Evolutionary conservation across 2,888 invertebrate species (phyloP).

Genomic region (Pheosia tremula): DNA sequence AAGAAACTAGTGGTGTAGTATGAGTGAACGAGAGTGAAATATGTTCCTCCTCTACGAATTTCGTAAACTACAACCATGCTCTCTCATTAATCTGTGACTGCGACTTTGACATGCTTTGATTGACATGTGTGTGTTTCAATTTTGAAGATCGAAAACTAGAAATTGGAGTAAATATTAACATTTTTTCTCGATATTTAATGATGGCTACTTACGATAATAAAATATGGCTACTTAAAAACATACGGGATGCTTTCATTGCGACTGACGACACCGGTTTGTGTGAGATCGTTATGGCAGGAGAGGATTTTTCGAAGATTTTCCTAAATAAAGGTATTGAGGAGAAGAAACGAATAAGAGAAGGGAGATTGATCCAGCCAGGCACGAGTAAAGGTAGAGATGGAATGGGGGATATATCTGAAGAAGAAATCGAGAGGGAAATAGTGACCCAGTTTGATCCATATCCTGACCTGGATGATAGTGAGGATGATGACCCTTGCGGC

Average conservation of each 20-base stretch:
- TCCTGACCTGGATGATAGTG: slow-evolving; percentile 91
- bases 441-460: slow-evolving; percentile 87
- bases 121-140: slow-evolving; percentile 14
- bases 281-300: slow-evolving; percentile 95
- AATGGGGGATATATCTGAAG: slow-evolving; percentile 63
- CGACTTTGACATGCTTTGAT: slow-evolving; percentile 45
- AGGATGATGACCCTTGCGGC: slow-evolving; percentile 88
- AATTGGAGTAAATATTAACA: slow-evolving; percentile 12
- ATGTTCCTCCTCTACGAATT: too few relatives aligned
- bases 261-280: slow-evolving; percentile 98
- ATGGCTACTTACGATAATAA: slow-evolving; percentile 98
- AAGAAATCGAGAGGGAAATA: slow-evolving; percentile 69
- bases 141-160: slow-evolving; percentile 34
- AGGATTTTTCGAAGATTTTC: slow-evolving; percentile 88
- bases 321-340: slow-evolving; percentile 76
- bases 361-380: slow-evolving; percentile 60
- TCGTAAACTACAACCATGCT: too few relatives aligned
- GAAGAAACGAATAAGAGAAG: slow-evolving; percentile 63
- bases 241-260: slow-evolving; percentile 96
- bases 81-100: slow-evolving; percentile 8
- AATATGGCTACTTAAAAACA: slow-evolving; percentile 96
- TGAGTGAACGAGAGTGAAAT: too few relatives aligned
- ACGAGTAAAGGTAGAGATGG: slow-evolving; percentile 66
- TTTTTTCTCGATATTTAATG: slow-evolving; percentile 11
- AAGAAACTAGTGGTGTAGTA: too few relatives aligned